These are phyloP conservation scores for Ahaetulla prasina DNA, from an alignment of 2,113 vertebrate species.

Conservation along the genomic window DNA sequence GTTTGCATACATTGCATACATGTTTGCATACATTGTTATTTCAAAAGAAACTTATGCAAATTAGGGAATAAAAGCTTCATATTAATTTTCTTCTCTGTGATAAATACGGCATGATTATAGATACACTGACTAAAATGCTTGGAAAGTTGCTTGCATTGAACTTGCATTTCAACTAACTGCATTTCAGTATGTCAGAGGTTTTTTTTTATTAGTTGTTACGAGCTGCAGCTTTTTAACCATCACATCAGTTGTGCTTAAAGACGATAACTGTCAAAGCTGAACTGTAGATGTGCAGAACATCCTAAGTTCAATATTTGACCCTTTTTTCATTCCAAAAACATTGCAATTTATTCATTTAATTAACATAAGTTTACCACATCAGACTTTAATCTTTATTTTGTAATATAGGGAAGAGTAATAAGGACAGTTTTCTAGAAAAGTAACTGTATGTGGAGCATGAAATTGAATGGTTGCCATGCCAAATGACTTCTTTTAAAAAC, in stretches of 20 bases:
- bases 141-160: not conserved
- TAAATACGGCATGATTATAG: not conserved
- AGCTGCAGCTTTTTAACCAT: not conserved
- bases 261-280: not conserved
- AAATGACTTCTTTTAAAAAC: conserved; percentile 14
- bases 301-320: not conserved
- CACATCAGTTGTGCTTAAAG: not conserved
- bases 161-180: not conserved
- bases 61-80: not conserved
- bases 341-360: conserved; percentile 4
- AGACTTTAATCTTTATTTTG: not conserved
- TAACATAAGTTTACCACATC: not conserved
- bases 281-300: not conserved
- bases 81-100: not conserved
- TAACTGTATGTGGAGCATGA: conserved; percentile 22
- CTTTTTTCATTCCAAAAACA: not conserved
- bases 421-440: not conserved
- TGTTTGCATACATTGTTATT: not conserved
- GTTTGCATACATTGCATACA: not conserved
- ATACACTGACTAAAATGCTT: not conserved
- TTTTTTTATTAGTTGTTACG: not conserved
- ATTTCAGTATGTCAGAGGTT: not conserved
- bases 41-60: not conserved
- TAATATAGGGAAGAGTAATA: conserved; percentile 3
- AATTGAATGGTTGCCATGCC: conserved; percentile 29